Percentiles rank a stretch among this genome's conserved stretches.
These are phyloP conservation scores for Bombus confusus DNA, from an alignment of 1,140 invertebrate genomes.

Conservation along the genomic window DNA sequence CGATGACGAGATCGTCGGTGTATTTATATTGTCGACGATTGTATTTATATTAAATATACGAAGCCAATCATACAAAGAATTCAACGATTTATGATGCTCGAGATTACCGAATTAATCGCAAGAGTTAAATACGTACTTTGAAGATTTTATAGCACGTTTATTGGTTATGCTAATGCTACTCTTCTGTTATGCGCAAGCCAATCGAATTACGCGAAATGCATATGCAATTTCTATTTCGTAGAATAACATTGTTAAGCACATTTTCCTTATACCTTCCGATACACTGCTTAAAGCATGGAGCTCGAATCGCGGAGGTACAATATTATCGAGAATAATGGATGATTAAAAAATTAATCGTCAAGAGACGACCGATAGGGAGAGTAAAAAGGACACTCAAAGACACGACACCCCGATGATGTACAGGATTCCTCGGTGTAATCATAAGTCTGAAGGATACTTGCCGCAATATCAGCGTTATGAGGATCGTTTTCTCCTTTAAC, in stretches of 20 bases:
- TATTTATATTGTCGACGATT: too few species aligned
- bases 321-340: background rate
- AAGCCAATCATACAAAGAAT: background rate
- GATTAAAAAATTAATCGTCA: slow-evolving; percentile 5
- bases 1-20: too few species aligned
- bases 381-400: background rate
- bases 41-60: too few species aligned
- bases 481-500: slow-evolving; percentile 47
- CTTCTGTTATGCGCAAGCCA: background rate
- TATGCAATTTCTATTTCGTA: background rate
- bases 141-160: background rate
- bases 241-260: too few species aligned
- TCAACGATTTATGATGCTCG: background rate
- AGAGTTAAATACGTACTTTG: background rate
- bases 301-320: too few species aligned
- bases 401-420: slow-evolving; percentile 11
- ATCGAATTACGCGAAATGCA: too few species aligned
- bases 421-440: slow-evolving; percentile 24
- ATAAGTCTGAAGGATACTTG: background rate
- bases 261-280: too few species aligned
- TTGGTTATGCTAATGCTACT: too few species aligned
- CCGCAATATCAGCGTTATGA: slow-evolving; percentile 47
- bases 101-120: background rate
- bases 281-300: too few species aligned
- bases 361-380: background rate